These are phyloP conservation scores for Dasyurus viverrinus DNA, from an alignment of 2,113 vertebrate species.

Conservation along the genomic window DNA sequence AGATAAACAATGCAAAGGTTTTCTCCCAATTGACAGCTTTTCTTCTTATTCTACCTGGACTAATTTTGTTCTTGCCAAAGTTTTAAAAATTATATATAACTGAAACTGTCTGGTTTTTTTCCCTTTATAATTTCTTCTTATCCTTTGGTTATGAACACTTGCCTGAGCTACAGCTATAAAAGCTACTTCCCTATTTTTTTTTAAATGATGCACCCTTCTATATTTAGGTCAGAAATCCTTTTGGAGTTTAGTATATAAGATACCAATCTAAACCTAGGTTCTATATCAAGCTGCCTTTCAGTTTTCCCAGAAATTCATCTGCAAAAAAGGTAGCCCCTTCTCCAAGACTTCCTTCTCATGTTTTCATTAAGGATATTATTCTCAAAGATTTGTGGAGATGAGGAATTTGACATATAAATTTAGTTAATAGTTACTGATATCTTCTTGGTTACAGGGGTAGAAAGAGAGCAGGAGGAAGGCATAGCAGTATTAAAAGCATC, in stretches of 20 bases:
- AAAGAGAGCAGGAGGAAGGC: not conserved
- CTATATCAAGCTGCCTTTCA: not conserved
- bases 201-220: not conserved
- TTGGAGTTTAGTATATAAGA: not conserved
- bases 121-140: not conserved
- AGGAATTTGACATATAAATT: not conserved
- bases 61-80: not conserved
- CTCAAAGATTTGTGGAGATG: not conserved
- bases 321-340: not conserved
- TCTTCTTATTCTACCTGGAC: not conserved
- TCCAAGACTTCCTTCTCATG: not conserved
- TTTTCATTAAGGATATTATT: not conserved
- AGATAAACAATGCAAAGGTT: not conserved
- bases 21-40: not conserved
- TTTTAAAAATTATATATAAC: not conserved
- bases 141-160: not conserved
- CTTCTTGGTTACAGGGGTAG: not conserved
- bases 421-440: not conserved
- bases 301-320: not conserved
- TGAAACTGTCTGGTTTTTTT: not conserved
- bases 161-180: not conserved
- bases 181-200: not conserved
- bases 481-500: not conserved
- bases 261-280: not conserved
- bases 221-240: not conserved